Evolutionary conservation across 30 jellyfish, hydroid and myxozoan species (phyloP).

Genomic region (Chironex yamaguchii): DNA sequence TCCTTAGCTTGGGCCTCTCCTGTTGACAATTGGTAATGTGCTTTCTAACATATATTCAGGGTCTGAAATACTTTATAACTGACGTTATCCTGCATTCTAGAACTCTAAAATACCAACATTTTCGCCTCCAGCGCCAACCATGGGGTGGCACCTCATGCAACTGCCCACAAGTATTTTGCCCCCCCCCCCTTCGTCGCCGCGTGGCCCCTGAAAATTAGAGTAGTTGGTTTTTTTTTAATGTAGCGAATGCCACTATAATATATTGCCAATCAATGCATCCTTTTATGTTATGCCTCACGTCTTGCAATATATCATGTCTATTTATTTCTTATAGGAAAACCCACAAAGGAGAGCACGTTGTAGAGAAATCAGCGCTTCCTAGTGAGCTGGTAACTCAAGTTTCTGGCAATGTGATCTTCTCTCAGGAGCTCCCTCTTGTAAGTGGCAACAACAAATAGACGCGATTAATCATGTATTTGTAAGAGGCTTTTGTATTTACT

Average conservation of each 20-base stretch:
- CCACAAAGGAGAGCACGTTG: slow-evolving; percentile 60
- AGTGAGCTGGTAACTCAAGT: slow-evolving; percentile 71
- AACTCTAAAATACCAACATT: too few species aligned
- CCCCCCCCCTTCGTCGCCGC: too few species aligned
- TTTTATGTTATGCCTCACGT: background rate
- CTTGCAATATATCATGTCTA: background rate
- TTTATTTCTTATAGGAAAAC: slow-evolving; percentile 68
- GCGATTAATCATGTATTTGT: background rate
- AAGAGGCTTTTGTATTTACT: background rate
- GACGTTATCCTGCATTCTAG: too few species aligned
- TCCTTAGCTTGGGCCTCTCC: too few species aligned
- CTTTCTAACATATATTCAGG: too few species aligned
- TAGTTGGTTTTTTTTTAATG: background rate
- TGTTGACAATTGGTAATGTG: too few species aligned
- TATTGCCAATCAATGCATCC: background rate
- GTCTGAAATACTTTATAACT: too few species aligned
- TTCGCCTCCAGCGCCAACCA: too few species aligned
- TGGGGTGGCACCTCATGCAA: too few species aligned
- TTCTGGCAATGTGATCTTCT: slow-evolving; percentile 72
- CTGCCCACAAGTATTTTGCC: too few species aligned
- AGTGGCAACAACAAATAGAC: too few species aligned
- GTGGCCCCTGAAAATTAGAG: too few species aligned
- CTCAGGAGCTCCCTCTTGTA: slow-evolving; percentile 87
- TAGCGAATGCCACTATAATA: background rate
- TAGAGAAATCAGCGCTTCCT: slow-evolving; percentile 78